Base-by-base conservation (phyloP, 2,888 invertebrate genomes). In the Yponomeuta cagnagella region DNA sequence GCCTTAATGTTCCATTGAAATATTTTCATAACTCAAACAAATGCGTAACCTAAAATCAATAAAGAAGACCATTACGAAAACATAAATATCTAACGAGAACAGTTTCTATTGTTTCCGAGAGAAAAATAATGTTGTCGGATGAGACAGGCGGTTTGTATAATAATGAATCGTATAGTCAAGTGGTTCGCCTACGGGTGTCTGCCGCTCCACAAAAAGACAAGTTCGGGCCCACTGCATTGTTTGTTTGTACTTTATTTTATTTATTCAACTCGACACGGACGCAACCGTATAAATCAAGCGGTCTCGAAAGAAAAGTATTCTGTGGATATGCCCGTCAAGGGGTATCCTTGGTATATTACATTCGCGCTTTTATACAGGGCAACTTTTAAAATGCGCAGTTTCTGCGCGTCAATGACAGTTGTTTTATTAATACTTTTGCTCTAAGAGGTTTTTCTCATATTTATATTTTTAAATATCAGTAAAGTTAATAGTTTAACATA, bases 261-360 rank as follows among this genome's bases (percentile, higher is more conserved):
- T 80, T 76, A 76, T 79, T 78, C 74, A 75, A 75, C 74, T 75
- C 73, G 77, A 76, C 75, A 73, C 72, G 68, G 73, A 75, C 72
- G 73, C 74, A 72, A 70, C 72, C 72, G 74, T 75, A 81, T 82
- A 78, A 81, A 81, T 82, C 78, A 83, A 77, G 79, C 74, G 71
- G 72, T 72, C 68, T 68, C 73, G 70, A 48, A 71, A 68, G 72
- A 69, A 71, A 76, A 43, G 74, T 70, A 72, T 76, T 73, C 73
- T 74, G 71, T 77, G 73, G 76, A 76, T 70, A 71, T 70, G 70
- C 10, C 65, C 12, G 65, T 30, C 52, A 58, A 2, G 15, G 9
- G 43, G 15, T 58, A 12, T 15, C 52, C 52, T 58, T 15, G 6
- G 43, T 43, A 43, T 43, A 8, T 43, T 43, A 43, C 3, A 33